Percentiles rank a stretch among this genome's conserved stretches.
phyloP scores from a whole-genome alignment of 2,113 vertebrate genomes.

The Verasper variegatus region DNA sequence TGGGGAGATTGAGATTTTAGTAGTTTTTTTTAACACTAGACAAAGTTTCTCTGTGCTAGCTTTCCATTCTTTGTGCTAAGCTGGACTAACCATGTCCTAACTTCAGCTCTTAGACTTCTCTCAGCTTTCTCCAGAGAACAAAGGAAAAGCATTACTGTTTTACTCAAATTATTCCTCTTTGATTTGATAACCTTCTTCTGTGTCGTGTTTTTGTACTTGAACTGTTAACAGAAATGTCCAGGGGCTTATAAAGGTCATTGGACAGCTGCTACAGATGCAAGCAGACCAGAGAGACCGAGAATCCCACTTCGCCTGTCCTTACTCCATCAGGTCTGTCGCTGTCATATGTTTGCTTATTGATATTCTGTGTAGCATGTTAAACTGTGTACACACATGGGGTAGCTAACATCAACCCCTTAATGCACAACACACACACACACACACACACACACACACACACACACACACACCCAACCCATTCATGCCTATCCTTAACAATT shows the following conservation, averaged over 20 bases:
- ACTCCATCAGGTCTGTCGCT: constrained; percentile 87
- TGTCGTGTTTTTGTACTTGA: constrained; percentile 2
- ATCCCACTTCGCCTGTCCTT: constrained; percentile 76
- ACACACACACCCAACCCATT: neutral
- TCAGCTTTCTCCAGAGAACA: too few species aligned
- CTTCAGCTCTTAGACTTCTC: too few species aligned
- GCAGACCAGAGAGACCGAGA: constrained; percentile 74
- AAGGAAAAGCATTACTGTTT: too few species aligned
- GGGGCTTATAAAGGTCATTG: constrained; percentile 89
- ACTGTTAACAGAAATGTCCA: constrained; percentile 87
- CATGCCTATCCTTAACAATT: neutral
- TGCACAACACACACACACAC: too few species aligned
- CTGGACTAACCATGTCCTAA: too few species aligned
- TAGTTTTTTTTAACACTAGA: too few species aligned
- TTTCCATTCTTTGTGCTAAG: too few species aligned
- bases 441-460: too few species aligned
- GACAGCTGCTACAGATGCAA: constrained; percentile 89
- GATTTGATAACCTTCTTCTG: neutral
- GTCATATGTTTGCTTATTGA: neutral
- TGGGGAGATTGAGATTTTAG: too few species aligned
- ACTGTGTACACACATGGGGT: neutral
- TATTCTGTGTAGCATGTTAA: neutral
- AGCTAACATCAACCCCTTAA: neutral
- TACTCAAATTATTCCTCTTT: neutral
- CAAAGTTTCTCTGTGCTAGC: too few species aligned